Evolutionary conservation across 2,888 invertebrate species (phyloP).

Genomic region (Lochmaea crataegi): DNA sequence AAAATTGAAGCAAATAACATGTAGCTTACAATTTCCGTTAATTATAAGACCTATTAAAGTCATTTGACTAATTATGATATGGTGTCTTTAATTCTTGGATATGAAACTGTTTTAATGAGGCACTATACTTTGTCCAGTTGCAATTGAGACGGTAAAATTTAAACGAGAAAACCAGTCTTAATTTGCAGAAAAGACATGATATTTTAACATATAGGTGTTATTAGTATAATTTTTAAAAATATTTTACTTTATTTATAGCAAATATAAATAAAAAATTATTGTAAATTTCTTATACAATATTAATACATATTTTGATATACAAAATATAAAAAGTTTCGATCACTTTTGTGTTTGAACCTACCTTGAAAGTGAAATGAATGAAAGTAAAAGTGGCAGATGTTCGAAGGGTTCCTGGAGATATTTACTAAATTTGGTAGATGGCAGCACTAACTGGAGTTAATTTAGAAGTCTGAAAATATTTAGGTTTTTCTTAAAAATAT

Average conservation of each 20-base stretch:
- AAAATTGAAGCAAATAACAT: conserved; percentile 4
- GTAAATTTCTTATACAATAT: no score
- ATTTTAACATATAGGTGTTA: no score
- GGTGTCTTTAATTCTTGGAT: conserved; percentile 1
- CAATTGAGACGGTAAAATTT: neutral
- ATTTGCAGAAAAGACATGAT: neutral
- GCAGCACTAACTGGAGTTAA: no score
- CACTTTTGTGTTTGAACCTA: neutral
- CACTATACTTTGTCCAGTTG: neutral
- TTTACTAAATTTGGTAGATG: no score
- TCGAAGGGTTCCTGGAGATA: neutral
- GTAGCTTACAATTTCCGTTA: conserved; percentile 15
- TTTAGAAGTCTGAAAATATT: no score
- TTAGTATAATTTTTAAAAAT: no score
- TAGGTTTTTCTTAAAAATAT: no score
- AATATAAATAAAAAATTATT: no score
- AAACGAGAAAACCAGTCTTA: neutral
- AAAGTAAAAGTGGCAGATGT: conserved; percentile 46
- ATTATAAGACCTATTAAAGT: conserved; percentile 6
- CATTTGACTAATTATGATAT: conserved; percentile 11
- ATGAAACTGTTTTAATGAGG: neutral
- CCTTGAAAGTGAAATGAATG: conserved; percentile 37
- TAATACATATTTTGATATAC: no score
- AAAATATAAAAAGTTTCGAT: neutral
- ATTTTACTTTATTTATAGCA: no score